These are phyloP conservation scores for Carduelis carduelis DNA, from an alignment of 2,797 vertebrate species.

Conservation along the genomic window DNA sequence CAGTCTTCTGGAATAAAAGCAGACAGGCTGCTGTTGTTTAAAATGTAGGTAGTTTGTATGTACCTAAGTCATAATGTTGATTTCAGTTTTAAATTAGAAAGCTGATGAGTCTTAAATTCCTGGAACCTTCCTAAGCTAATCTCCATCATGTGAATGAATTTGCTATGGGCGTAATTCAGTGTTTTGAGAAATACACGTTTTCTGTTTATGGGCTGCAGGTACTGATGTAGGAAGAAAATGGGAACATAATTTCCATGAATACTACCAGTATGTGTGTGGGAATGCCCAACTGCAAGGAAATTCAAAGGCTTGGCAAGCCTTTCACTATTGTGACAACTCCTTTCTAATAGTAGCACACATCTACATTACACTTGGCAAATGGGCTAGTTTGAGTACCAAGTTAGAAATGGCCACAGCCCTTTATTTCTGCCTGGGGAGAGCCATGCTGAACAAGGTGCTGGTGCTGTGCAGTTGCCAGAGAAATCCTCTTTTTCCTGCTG, in stretches of 20 bases:
- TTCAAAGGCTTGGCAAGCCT: neutral
- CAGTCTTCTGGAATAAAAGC: neutral
- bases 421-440: neutral
- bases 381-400: neutral
- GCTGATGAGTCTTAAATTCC: neutral
- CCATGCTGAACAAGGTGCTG: neutral
- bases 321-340: rapidly evolving
- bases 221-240: neutral
- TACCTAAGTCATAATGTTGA: neutral
- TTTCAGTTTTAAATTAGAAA: neutral
- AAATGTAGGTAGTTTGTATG: neutral
- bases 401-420: neutral
- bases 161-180: neutral
- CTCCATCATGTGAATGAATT: neutral
- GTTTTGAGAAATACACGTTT: neutral
- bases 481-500: neutral
- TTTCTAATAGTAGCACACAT: neutral
- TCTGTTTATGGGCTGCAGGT: neutral
- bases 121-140: neutral
- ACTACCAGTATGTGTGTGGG: neutral
- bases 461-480: neutral
- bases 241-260: neutral
- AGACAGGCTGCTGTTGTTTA: neutral
- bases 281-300: neutral
- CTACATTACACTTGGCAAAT: neutral